phyloP scores from a whole-genome alignment of 1,140 invertebrate species.

The Sycophaga agraensis region DNA sequence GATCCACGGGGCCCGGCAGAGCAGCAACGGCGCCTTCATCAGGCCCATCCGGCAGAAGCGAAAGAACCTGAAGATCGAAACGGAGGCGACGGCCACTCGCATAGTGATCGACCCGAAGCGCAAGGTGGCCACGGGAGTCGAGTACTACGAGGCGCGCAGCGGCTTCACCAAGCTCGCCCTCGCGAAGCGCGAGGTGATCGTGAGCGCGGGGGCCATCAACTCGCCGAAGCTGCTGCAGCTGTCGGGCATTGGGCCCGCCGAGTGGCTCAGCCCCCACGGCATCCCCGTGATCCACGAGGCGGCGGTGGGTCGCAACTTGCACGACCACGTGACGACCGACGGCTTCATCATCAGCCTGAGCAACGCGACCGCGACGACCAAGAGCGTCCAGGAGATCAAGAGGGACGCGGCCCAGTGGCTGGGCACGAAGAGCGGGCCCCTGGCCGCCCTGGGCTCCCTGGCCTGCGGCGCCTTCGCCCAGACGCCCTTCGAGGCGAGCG shows the following conservation, averaged over 20 bases:
- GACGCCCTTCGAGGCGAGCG: slow-evolving; percentile 39
- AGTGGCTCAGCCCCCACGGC: slow-evolving; percentile 54
- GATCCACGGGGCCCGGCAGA: slow-evolving; percentile 66
- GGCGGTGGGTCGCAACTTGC: slow-evolving; percentile 72
- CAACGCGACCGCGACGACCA: slow-evolving; percentile 57
- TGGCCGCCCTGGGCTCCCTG: slow-evolving; percentile 46
- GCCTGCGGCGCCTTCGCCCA: slow-evolving; percentile 44
- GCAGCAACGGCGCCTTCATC: slow-evolving; percentile 73
- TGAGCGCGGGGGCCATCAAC: slow-evolving; percentile 63
- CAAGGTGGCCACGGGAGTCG: slow-evolving; percentile 71
- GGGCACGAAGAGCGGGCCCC: slow-evolving; percentile 40
- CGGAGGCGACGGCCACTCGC: slow-evolving; percentile 69
- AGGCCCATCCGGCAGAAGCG: slow-evolving; percentile 68
- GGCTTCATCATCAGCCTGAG: slow-evolving; percentile 57
- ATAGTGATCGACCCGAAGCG: slow-evolving; percentile 71
- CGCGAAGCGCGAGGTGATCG: slow-evolving; percentile 69
- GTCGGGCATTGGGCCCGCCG: slow-evolving; percentile 63
- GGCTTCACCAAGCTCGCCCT: slow-evolving; percentile 51
- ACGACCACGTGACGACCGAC: slow-evolving; percentile 65
- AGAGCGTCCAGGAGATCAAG: slow-evolving; percentile 55
- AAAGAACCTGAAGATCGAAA: slow-evolving; percentile 71
- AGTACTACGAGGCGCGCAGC: slow-evolving; percentile 56
- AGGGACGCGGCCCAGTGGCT: slow-evolving; percentile 54
- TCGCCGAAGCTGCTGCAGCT: slow-evolving; percentile 62
- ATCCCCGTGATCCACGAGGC: slow-evolving; percentile 61